Conservation (phyloP, 1,140 invertebrate species). For the Ostrea denselamellosa region DNA sequence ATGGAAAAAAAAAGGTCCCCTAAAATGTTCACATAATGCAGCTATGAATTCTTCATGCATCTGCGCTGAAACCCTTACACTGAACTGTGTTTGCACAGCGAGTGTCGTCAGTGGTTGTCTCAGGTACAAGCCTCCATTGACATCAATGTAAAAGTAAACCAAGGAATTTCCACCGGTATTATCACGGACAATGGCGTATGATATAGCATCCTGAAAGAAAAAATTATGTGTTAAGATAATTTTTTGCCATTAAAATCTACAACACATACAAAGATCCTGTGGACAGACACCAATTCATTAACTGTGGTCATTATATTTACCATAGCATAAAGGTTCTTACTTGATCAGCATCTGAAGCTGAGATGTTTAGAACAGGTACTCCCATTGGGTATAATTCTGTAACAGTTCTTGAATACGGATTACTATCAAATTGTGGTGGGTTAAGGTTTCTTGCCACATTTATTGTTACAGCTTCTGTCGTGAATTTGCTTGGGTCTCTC, state of each 20-base stretch:
- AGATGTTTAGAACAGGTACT: conserved; percentile 57
- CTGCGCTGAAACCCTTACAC: conserved; percentile 50
- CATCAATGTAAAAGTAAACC: conserved; percentile 68
- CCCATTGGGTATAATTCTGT: conserved; percentile 62
- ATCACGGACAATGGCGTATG: conserved; percentile 54
- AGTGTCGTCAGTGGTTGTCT: conserved; percentile 62
- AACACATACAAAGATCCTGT: background rate
- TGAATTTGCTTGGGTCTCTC: conserved; percentile 58
- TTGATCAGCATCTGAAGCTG: conserved; percentile 65
- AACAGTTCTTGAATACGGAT: conserved; percentile 56
- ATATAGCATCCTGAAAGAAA: conserved; percentile 65
- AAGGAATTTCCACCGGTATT: conserved; percentile 51
- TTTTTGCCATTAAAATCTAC: background rate
- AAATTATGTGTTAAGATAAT: background rate
- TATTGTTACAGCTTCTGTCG: conserved; percentile 66
- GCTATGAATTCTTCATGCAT: too few species aligned
- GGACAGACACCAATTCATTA: background rate
- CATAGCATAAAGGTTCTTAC: conserved; percentile 52
- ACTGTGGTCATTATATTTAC: background rate
- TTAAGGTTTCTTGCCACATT: conserved; percentile 70
- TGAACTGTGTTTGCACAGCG: conserved; percentile 43
- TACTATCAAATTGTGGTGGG: conserved; percentile 58
- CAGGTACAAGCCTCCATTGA: conserved; percentile 64
- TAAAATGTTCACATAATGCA: too few species aligned
- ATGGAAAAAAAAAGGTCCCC: too few species aligned